Evolutionary conservation across 2,888 invertebrate genomes (phyloP).

Genomic region (Linyphia triangularis): DNA sequence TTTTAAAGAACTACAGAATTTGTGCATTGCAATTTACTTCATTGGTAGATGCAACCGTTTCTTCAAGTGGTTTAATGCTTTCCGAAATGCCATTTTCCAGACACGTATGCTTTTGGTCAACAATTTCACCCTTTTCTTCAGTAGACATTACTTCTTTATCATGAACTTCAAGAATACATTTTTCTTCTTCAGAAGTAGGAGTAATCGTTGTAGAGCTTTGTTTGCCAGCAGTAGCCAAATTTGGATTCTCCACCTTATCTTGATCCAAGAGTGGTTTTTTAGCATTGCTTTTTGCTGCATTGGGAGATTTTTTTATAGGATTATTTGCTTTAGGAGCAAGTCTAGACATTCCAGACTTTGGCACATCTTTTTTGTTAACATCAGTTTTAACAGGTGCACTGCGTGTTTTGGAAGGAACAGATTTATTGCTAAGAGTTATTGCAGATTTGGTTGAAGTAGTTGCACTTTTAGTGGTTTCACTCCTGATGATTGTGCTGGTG

Average conservation of each 20-base stretch:
- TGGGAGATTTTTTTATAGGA: conserved; percentile 1
- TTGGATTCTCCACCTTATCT: conserved; percentile 7
- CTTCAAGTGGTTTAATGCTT: not conserved
- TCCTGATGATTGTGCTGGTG: not conserved
- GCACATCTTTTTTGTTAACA: conserved; percentile 47
- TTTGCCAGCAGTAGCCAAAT: not conserved
- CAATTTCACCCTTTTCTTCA: conserved; percentile 27
- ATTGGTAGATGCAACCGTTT: not conserved
- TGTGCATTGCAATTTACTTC: not conserved
- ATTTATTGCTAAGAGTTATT: conserved; percentile 12
- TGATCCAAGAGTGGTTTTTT: not conserved
- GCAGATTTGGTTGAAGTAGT: conserved; percentile 19
- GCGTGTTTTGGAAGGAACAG: conserved; percentile 11
- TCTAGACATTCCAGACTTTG: conserved; percentile 31
- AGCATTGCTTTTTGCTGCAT: conserved; percentile 12
- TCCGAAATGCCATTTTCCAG: conserved; percentile 15
- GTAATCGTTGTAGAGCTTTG: conserved; percentile 1
- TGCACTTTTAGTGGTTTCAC: conserved; percentile 1
- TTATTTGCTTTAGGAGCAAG: not conserved
- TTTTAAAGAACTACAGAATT: conserved; percentile 6
- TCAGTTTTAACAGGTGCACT: conserved; percentile 21
- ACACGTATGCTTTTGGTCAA: not conserved
- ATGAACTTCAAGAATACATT: conserved; percentile 51
- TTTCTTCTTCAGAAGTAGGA: conserved; percentile 53
- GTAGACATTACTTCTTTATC: conserved; percentile 40